A percentile compares a stretch with the other conserved stretches of the same genome.
Conservation (phyloP, 2,797 vertebrate genomes). For the Danio jaintianensis region DNA sequence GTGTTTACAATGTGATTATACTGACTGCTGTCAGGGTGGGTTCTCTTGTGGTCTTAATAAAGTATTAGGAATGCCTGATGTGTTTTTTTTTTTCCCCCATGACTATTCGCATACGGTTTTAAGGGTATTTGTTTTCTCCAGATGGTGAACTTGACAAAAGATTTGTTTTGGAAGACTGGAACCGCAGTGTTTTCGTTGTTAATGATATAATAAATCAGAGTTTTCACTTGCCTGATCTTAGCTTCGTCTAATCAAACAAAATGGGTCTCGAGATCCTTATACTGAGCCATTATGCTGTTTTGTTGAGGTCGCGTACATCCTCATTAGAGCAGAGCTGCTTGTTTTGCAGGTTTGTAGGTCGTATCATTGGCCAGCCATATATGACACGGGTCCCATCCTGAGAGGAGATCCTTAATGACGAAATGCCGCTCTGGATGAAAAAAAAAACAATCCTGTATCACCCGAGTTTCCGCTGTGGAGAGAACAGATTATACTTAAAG, state of each 20-base stretch:
- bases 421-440: constrained; percentile 19
- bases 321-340: constrained; percentile 55
- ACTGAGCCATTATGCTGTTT: constrained; percentile 17
- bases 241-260: constrained; percentile 43
- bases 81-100: constrained; percentile 40
- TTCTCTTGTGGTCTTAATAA: constrained; percentile 54
- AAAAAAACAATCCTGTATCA: constrained; percentile 66
- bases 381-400: constrained; percentile 52
- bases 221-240: constrained; percentile 47
- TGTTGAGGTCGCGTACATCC: constrained; percentile 39
- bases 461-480: constrained; percentile 63
- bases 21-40: constrained; percentile 43
- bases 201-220: constrained; percentile 58
- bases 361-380: constrained; percentile 40
- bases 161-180: constrained; percentile 43
- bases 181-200: constrained; percentile 50
- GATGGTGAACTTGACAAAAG: constrained; percentile 46
- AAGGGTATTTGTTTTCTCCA: constrained; percentile 51
- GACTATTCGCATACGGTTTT: constrained; percentile 48
- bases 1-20: constrained; percentile 62
- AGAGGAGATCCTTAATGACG: constrained; percentile 52
- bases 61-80: constrained; percentile 44
- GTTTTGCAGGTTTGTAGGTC: constrained; percentile 51
- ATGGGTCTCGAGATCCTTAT: constrained; percentile 16
- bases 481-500: constrained; percentile 67